Evolutionary conservation across 1,140 invertebrate species (phyloP).

Genomic region (Apis dorsata): DNA sequence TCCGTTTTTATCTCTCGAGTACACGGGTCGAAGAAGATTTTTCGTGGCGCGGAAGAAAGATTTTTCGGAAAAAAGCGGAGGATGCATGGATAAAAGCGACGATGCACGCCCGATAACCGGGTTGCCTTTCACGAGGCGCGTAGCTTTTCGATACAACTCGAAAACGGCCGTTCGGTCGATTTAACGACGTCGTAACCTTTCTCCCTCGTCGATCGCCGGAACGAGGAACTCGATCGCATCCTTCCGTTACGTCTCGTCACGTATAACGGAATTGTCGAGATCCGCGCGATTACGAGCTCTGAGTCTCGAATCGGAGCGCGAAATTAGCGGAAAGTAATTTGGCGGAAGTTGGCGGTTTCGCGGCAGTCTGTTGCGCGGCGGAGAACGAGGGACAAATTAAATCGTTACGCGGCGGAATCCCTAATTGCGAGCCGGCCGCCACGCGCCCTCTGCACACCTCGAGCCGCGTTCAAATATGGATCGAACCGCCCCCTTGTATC

Average conservation of each 20-base stretch:
- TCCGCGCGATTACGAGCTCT: background rate
- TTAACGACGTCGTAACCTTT: background rate
- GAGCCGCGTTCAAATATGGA: constrained; percentile 14
- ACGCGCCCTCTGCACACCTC: background rate
- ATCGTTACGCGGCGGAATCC: constrained; percentile 29
- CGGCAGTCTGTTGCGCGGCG: background rate
- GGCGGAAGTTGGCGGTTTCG: background rate
- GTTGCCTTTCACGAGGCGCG: constrained; percentile 43
- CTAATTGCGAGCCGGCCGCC: constrained; percentile 26
- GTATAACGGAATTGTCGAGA: too few relatives aligned
- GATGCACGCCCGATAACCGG: constrained; percentile 39
- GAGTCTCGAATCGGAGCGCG: background rate
- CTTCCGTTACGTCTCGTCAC: too few relatives aligned
- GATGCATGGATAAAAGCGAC: constrained; percentile 29
- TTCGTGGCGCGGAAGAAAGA: too few relatives aligned
- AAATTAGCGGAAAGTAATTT: constrained; percentile 7
- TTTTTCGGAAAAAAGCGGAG: background rate
- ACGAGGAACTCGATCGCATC: background rate
- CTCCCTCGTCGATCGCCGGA: too few relatives aligned
- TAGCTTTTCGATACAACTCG: constrained; percentile 1
- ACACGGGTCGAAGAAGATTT: too few relatives aligned
- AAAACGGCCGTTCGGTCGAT: background rate
- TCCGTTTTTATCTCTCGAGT: too few relatives aligned
- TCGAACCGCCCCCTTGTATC: constrained; percentile 3
- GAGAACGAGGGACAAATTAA: constrained; percentile 11